Percentiles rank a stretch among this genome's conserved stretches.
phyloP scores from a whole-genome alignment of 2,113 vertebrate species.

The Chroicocephalus ridibundus region DNA sequence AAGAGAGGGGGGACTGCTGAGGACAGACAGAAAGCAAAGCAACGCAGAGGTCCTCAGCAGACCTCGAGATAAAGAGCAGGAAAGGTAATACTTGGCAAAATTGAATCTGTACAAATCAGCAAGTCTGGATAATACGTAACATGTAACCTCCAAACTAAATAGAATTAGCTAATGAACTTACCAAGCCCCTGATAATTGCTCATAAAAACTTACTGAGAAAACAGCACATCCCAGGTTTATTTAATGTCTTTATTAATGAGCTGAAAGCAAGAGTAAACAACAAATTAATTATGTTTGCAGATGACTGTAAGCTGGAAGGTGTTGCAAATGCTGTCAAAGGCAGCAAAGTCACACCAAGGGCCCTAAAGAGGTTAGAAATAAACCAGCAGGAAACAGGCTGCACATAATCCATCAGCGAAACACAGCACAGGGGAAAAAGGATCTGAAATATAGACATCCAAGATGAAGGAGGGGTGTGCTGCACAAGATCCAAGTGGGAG shows the following conservation, averaged over 20 bases:
- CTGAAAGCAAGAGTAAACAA: constrained; percentile 72
- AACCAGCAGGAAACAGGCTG: neutral
- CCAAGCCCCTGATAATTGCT: constrained; percentile 14
- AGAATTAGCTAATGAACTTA: constrained; percentile 65
- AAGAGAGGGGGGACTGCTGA: neutral
- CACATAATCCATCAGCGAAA: neutral
- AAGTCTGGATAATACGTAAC: constrained; percentile 17
- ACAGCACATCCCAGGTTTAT: constrained; percentile 17
- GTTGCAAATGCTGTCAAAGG: constrained; percentile 37
- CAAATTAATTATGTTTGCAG: constrained; percentile 70
- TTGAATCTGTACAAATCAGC: constrained; percentile 17
- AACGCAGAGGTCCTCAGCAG: neutral
- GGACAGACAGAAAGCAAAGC: neutral
- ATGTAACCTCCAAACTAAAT: constrained; percentile 41
- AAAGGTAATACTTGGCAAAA: constrained; percentile 33
- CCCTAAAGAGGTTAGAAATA: neutral
- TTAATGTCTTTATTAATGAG: constrained; percentile 74
- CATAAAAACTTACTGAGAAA: constrained; percentile 47
- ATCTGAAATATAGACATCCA: neutral
- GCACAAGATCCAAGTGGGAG: neutral
- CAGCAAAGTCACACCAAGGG: neutral
- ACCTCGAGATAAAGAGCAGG: neutral
- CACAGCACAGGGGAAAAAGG: fast-evolving
- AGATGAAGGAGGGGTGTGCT: neutral
- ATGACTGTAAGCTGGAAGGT: constrained; percentile 49